Conservation (phyloP, 2,797 vertebrate species). For the Rhinogobio ventralis region DNA sequence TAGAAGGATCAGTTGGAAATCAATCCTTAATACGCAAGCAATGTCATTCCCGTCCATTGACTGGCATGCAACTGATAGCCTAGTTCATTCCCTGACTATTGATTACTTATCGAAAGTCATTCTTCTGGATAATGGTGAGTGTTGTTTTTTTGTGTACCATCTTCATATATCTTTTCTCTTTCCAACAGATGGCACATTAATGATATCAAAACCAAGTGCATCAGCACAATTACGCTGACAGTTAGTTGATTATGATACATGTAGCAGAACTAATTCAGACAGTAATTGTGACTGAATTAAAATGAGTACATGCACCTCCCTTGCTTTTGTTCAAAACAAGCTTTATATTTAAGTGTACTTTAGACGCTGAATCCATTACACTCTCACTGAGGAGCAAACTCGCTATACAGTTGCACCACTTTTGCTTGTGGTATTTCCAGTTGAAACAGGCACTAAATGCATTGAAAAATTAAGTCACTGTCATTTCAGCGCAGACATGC, state of each 20-base stretch:
- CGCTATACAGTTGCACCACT: neutral
- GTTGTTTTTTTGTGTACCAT: neutral
- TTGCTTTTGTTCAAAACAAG: slow-evolving; percentile 23
- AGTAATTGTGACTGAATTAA: slow-evolving; percentile 53
- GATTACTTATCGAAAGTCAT: slow-evolving; percentile 47
- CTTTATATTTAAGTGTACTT: neutral
- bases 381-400: neutral
- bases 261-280: slow-evolving; percentile 52
- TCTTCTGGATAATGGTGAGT: slow-evolving; percentile 45
- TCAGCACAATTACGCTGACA: slow-evolving; percentile 54
- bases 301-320: slow-evolving; percentile 5
- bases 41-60: slow-evolving; percentile 1
- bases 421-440: neutral
- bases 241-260: slow-evolving; percentile 62
- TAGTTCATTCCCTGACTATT: slow-evolving; percentile 44
- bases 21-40: neutral
- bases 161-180: slow-evolving; percentile 43
- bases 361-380: neutral
- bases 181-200: slow-evolving; percentile 62
- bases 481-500: neutral
- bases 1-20: neutral
- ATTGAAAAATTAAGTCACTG: neutral
- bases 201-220: slow-evolving; percentile 53
- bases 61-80: slow-evolving; percentile 12
- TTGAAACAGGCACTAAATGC: neutral